Base-by-base conservation (phyloP, 2,113 vertebrate genomes). In the Rhabdomys dilectus region DNA sequence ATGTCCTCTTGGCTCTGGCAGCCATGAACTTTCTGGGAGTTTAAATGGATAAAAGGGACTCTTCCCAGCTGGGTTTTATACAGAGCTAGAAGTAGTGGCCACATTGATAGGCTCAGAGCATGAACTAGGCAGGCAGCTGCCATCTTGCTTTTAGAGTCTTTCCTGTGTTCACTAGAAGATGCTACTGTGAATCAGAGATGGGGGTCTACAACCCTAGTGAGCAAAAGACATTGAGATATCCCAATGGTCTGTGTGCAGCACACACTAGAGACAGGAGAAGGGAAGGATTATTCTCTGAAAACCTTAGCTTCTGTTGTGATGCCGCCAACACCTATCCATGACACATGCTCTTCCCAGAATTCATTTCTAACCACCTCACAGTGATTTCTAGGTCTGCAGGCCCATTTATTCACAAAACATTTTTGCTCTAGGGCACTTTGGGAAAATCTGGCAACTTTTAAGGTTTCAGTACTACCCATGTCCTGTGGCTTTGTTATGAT, bases 311-410 rank as follows among this genome's bases (percentile, higher is more conserved):
- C 76, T 26, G 39, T 31, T 2, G 39, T 26, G 68, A 62, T 42
- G 73, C 56, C 17, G 77, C 77, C 2, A 34, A 85, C 31, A 72
- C 80, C 72, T 90, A n/a, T 81, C n/a, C 58, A 39, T 76, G 68
- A 21, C 53, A 60, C 68, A 29, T 62, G 87, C 88, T 80, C n/a
- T 91, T 86, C 56, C 48, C 29, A 85, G 39, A 94, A 91, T 39
- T 95, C 13, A 70, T 78, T 91, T 87, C 88, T 97, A 93, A 81
- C 31, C 5, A 92, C 39, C 39, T 93, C 51, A 80, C 19, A 92
- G 29, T 64, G 15, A 93, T 96, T 96, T 22, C 34, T 86, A 92
- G 87, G 76, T 81, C 16, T 88, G 4, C 42, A 89, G 34, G 42
- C 88, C 80, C 29, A 17, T 53, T 19, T 56, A 95, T 3, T 93